Evolutionary conservation across 53 echinoderm and acorn worm genomes (phyloP).

Genomic region (Hippasteria phrygiana): DNA sequence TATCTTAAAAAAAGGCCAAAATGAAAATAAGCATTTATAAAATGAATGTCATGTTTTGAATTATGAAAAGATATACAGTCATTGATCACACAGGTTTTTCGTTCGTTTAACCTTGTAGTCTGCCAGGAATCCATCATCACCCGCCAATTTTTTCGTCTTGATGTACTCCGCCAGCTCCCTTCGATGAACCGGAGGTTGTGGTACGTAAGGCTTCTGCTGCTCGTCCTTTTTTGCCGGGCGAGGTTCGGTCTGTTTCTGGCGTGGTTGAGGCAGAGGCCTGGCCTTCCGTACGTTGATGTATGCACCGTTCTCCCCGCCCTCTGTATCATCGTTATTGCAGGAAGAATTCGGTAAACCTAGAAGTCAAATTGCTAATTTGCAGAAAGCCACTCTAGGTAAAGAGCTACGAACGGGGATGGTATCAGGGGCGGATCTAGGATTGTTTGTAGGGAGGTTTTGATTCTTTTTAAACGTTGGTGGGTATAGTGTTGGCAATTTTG

Average conservation of each 20-base stretch:
- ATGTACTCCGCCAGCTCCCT: not conserved
- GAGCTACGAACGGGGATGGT: no score
- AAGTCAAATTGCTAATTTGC: no score
- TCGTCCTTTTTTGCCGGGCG: not conserved
- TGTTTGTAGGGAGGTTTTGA: no score
- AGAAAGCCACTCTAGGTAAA: no score
- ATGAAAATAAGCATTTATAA: not conserved
- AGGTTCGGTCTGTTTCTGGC: not conserved
- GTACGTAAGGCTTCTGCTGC: not conserved
- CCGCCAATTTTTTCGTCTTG: not conserved
- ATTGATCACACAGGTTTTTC: not conserved
- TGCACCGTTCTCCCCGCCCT: not conserved
- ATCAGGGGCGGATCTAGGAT: no score
- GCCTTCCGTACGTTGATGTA: not conserved
- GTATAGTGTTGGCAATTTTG: no score
- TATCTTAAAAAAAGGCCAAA: no score
- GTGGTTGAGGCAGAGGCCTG: not conserved
- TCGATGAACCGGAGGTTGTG: not conserved
- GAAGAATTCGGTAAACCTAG: not conserved
- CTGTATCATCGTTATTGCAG: not conserved
- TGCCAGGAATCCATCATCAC: not conserved
- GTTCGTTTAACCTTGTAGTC: slow-evolving; percentile 10
- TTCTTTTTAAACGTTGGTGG: no score
- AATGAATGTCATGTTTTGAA: not conserved
- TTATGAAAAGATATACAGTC: not conserved